Evolutionary conservation across 2,113 vertebrate genomes (phyloP), one percentile per base, ranked within the genome.

Genomic region (Austrofundulus limnaeus): DNA sequence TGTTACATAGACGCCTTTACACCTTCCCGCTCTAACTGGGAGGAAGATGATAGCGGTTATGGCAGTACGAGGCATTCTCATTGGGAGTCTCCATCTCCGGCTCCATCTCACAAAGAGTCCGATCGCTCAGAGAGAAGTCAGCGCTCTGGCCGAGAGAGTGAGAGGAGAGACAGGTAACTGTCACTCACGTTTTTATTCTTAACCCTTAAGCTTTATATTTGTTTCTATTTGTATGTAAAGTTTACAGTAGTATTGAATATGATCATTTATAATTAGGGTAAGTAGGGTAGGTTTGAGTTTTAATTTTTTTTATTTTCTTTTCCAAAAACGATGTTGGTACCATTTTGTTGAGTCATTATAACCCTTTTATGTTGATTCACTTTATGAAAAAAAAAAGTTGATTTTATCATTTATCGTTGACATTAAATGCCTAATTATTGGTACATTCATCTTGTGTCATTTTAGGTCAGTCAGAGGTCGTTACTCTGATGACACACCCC

Each of bases 61-160:
- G 75, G 81, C 58, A 92, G 85, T 11, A 82, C 92, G 0, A 92
- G 91, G 14, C 95, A 93, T 65, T 98, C 97, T 0, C 96, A 98
- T 61, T 99, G 97, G 97, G 97, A 99, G 51, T 97, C 95, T 1
- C 97, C 96, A 0, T 98, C 96, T 8, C 97, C 97, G 0, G 59
- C 90, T 0, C 94, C 92, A 5, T 98, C 95, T n/a, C 86, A 54
- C 48, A 88, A 87, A 66, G 97, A 99, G 49, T 88, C 88, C 0
- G 96, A 98, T 41, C 90, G 92, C 25, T 94, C 93, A 11, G 95
- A 96, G 68, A 92, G 95, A 41, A 80, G 92, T 74, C 87, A 91
- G 16, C 90, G 89, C 1, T 85, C 90, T 0, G 81, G 82, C 20
- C 90, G 94, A 0, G 96, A 98, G 34, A 93, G 89, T 0, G 96